These are phyloP conservation scores for Chironomus tentans DNA, from an alignment of 2,888 invertebrate species.

Conservation along the genomic window DNA sequence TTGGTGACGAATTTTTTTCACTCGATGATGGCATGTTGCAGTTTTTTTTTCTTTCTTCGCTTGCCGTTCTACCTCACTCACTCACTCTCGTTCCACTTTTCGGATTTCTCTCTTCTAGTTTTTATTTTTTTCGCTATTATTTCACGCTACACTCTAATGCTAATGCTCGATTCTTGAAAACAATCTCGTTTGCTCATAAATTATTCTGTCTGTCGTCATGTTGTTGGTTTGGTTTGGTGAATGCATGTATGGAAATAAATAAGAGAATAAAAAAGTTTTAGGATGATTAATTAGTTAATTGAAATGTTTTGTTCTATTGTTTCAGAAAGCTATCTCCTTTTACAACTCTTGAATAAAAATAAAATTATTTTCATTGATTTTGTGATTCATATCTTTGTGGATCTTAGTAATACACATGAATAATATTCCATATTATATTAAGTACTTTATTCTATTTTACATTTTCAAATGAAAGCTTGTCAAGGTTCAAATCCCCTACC, in stretches of 20 bases:
- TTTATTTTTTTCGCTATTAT: too few species aligned
- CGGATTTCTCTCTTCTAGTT: background rate
- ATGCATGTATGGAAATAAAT: background rate
- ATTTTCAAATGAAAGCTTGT: too few species aligned
- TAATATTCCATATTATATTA: too few species aligned
- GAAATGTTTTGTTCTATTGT: too few species aligned
- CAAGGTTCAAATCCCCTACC: too few species aligned
- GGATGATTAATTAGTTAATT: too few species aligned
- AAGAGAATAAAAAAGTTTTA: background rate
- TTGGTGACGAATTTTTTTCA: conserved; percentile 24
- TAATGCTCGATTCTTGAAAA: background rate
- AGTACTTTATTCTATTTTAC: too few species aligned
- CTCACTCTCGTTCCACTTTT: background rate
- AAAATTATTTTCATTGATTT: too few species aligned
- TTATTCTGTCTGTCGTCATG: background rate
- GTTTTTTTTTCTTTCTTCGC: background rate
- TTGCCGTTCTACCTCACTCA: background rate
- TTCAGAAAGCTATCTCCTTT: too few species aligned
- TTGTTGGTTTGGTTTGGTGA: background rate
- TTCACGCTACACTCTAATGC: background rate
- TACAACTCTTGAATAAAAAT: too few species aligned
- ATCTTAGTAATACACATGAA: too few species aligned
- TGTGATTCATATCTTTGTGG: too few species aligned
- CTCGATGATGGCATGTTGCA: conserved; percentile 26
- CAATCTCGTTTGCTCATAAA: conserved; percentile 7